Percentiles rank a stretch among this genome's conserved stretches.
phyloP scores from a whole-genome alignment of 2,797 vertebrate species.

The Nannoperca obscura region DNA sequence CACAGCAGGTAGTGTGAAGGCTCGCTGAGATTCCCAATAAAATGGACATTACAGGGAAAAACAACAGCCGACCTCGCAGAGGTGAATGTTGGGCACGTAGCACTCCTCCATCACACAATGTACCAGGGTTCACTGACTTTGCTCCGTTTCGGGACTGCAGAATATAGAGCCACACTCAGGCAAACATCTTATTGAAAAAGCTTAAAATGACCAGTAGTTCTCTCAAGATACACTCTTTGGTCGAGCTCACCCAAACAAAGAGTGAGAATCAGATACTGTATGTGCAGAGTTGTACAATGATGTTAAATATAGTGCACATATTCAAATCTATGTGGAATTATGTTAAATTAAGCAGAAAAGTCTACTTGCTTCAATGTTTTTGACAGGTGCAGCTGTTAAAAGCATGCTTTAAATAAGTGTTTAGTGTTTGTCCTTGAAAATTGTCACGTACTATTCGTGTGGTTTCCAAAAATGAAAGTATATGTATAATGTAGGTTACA shows the following conservation, averaged over 20 bases:
- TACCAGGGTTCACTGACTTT: constrained; percentile 87
- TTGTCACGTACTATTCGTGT: constrained; percentile 56
- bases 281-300: background rate
- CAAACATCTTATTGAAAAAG: constrained; percentile 81
- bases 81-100: constrained; percentile 86
- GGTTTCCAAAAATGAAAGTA: constrained; percentile 71
- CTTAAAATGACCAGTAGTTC: constrained; percentile 60
- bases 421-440: constrained; percentile 81
- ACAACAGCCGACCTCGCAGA: constrained; percentile 83
- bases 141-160: constrained; percentile 82
- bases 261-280: background rate
- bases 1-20: constrained; percentile 86
- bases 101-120: constrained; percentile 83
- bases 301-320: constrained; percentile 9
- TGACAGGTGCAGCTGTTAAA: constrained; percentile 58
- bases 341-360: constrained; percentile 42
- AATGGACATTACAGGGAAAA: constrained; percentile 90
- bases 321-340: constrained; percentile 35
- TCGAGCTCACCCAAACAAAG: constrained; percentile 45
- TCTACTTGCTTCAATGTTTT: constrained; percentile 30
- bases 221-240: constrained; percentile 44
- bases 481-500: constrained; percentile 83
- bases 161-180: constrained; percentile 80
- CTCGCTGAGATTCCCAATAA: constrained; percentile 89
- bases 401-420: constrained; percentile 63